A percentile compares a stretch with the other conserved stretches of the same genome.
Conservation (phyloP, 1,140 invertebrate species). For the Lucilia cuprina region DNA sequence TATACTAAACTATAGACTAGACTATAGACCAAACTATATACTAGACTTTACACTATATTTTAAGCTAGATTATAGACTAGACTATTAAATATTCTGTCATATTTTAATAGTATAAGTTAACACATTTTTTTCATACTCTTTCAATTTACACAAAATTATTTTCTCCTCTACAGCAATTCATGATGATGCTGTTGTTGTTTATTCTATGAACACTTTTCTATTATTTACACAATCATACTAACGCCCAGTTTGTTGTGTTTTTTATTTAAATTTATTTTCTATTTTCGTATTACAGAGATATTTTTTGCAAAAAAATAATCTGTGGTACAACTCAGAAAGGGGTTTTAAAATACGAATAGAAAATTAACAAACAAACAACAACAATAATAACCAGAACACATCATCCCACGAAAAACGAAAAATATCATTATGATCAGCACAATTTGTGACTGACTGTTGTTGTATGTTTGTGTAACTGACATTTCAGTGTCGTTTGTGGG, state of each 20-base stretch:
- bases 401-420: neutral
- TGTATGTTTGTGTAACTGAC: neutral
- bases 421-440: neutral
- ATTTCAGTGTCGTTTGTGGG: neutral
- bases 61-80: too few species aligned
- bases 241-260: neutral
- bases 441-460: neutral
- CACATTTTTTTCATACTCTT: neutral
- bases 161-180: neutral
- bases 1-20: too few species aligned
- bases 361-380: constrained; percentile 3
- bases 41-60: too few species aligned
- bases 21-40: too few species aligned
- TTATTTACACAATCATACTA: neutral
- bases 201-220: neutral
- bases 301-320: neutral
- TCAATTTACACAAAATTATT: neutral
- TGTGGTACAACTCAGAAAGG: neutral
- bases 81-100: too few species aligned
- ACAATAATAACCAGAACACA: neutral
- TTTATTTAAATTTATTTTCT: constrained; percentile 2
- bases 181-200: neutral
- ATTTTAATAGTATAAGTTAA: too few species aligned
- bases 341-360: neutral
- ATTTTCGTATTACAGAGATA: neutral